phyloP scores from a whole-genome alignment of 2,113 vertebrate genomes.

The Eretmochelys imbricata region DNA sequence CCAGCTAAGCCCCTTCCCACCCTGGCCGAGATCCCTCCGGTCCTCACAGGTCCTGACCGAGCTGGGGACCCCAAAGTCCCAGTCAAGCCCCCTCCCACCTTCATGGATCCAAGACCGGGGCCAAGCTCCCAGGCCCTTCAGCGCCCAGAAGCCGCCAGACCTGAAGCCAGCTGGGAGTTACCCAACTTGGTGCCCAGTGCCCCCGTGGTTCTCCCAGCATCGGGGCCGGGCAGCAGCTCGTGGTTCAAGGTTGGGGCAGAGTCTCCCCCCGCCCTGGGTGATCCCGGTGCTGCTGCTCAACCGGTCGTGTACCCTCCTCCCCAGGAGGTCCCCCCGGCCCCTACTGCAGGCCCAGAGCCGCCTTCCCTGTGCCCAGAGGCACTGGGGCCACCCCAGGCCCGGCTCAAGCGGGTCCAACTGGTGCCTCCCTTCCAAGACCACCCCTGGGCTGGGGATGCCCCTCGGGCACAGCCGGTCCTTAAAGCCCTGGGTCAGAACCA shows the following conservation, averaged over 20 bases:
- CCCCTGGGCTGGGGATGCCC: too few relatives aligned
- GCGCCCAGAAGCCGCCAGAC: background rate
- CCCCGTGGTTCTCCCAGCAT: background rate
- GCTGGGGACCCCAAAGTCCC: background rate
- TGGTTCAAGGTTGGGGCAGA: background rate
- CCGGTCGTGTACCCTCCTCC: background rate
- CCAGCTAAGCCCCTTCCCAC: background rate
- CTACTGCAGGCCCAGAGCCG: background rate
- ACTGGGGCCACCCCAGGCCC: too few relatives aligned
- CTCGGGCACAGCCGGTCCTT: too few relatives aligned
- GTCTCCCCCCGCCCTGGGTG: background rate
- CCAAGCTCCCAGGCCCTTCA: background rate
- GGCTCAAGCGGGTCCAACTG: fast-evolving
- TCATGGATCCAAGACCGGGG: too few relatives aligned
- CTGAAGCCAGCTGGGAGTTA: background rate
- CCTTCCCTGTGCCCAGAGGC: too few relatives aligned
- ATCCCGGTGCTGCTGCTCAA: background rate
- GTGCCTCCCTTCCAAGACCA: background rate
- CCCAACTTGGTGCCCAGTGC: fast-evolving
- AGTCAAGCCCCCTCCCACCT: too few relatives aligned
- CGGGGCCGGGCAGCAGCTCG: background rate
- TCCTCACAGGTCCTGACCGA: too few relatives aligned
- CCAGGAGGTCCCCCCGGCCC: too few relatives aligned
- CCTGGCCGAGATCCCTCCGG: background rate
- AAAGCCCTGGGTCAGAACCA: background rate